Conservation (phyloP, 2,797 vertebrate species). For the Discoglossus pictus region DNA sequence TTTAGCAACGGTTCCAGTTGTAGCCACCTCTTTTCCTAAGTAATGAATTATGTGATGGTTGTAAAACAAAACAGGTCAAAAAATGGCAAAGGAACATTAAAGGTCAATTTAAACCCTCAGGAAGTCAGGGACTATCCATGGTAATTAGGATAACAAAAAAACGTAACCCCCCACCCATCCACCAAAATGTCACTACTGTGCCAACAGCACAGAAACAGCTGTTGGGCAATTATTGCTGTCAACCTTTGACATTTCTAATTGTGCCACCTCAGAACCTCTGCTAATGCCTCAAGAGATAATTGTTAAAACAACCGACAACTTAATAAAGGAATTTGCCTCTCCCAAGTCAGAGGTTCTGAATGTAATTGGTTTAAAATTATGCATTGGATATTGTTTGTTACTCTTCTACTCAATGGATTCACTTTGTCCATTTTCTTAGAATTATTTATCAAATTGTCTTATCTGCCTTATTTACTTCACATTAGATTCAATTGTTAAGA, state of each 20-base stretch:
- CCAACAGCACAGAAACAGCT: constrained; percentile 17
- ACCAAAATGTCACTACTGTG: background rate
- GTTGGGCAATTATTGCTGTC: constrained; percentile 14
- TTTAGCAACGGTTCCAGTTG: background rate
- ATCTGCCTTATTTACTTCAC: no score
- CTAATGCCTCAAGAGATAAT: background rate
- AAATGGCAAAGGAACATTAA: constrained; percentile 16
- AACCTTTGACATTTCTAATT: constrained; percentile 28
- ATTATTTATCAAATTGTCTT: no score
- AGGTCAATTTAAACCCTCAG: constrained; percentile 19
- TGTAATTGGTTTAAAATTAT: background rate
- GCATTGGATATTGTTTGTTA: no score
- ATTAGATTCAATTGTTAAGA: no score
- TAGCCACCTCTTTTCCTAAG: constrained; percentile 11
- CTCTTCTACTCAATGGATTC: no score
- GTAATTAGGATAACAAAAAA: constrained; percentile 19
- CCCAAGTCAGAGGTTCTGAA: background rate
- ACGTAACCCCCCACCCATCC: background rate
- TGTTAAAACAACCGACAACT: background rate
- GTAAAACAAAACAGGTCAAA: constrained; percentile 9
- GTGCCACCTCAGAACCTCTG: background rate
- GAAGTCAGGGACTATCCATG: constrained; percentile 19
- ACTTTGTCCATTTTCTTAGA: no score
- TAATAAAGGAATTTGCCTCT: background rate
- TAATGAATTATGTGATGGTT: constrained; percentile 31